Evolutionary conservation across 2,797 vertebrate genomes (phyloP), one percentile per base, ranked within the genome.

Genomic region (Lagocephalus sceleratus): DNA sequence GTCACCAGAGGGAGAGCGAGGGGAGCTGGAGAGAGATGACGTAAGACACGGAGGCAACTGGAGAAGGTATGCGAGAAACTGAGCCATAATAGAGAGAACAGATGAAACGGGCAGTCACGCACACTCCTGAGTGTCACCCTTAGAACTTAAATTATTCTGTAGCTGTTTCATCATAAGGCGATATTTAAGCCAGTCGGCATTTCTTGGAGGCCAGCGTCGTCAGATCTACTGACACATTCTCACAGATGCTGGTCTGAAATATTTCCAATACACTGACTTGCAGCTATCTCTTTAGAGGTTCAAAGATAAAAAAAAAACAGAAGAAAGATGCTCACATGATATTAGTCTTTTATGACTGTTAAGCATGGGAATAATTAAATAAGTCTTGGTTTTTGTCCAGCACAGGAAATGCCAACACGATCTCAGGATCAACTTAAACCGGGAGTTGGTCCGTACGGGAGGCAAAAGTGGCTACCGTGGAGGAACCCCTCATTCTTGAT

Each of bases 21-120:
- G 44, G 67, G 67, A 76, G 76, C 71, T 79, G 77, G 67, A 58
- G 59, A 57, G 56, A 62, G 73, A 68, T 82, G 83, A 84, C 63
- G 73, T 80, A 51, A 85, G 56, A 73, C 53, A 60, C n/a, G n/a
- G 59, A 53, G 20, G 52, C 65, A 53, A 68, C 8, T 0, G 17
- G 48, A 67, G 57, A 43, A 16, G 35, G 32, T 54, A 10, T 43
- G 54, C 32, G 10, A 26, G 57, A 71, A 66, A 44, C 12, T 41
- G 54, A 79, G 60, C 42, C 46, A 65, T 32, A 53, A 58, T 53
- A 47, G 54, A 48, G 16, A 39, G 6, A 39, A 12, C 38, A 39
- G 11, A 10, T 39, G 38, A 39, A 39, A 39, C 38, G 10, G 23
- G 23, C 7, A 7, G 23, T 7, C 29, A 11, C 29, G 10, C 29